Conservation (phyloP, 1,140 invertebrate genomes). For the Vollenhovia emeryi region DNA sequence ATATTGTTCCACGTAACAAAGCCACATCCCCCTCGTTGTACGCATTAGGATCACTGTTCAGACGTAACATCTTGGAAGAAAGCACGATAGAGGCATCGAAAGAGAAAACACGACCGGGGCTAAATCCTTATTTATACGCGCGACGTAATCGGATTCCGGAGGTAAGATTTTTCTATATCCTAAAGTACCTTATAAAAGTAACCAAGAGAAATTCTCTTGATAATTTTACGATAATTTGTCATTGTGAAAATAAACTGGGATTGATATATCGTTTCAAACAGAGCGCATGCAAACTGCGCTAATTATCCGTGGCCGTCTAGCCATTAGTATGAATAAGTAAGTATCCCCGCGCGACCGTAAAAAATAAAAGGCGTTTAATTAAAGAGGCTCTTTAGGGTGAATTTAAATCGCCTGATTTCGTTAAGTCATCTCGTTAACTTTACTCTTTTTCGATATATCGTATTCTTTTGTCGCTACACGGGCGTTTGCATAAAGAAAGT, state of each 20-base stretch:
- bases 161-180: not conserved
- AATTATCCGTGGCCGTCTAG: conserved; percentile 71
- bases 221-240: conserved; percentile 8
- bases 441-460: conserved; percentile 14
- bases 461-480: not conserved
- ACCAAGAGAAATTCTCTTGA: not conserved
- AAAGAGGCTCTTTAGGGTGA: conserved; percentile 81
- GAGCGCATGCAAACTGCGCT: conserved; percentile 55
- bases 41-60: conserved; percentile 48
- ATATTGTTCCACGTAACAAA: conserved; percentile 59
- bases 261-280: conserved; percentile 35
- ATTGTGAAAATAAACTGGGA: conserved; percentile 6
- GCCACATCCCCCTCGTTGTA: conserved; percentile 16
- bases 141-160: conserved; percentile 33
- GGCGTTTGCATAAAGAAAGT: conserved; percentile 56
- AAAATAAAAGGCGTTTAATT: conserved; percentile 83
- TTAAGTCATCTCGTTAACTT: conserved; percentile 46
- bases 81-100: not conserved
- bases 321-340: conserved; percentile 84
- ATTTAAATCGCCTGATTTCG: conserved; percentile 84
- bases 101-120: conserved; percentile 10
- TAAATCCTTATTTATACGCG: conserved; percentile 46
- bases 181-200: not conserved
- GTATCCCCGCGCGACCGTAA: conserved; percentile 69
- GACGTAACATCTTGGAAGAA: conserved; percentile 46